These are phyloP conservation scores for Leptocoma aspasia DNA, from an alignment of 2,113 vertebrate genomes.

Conservation along the genomic window DNA sequence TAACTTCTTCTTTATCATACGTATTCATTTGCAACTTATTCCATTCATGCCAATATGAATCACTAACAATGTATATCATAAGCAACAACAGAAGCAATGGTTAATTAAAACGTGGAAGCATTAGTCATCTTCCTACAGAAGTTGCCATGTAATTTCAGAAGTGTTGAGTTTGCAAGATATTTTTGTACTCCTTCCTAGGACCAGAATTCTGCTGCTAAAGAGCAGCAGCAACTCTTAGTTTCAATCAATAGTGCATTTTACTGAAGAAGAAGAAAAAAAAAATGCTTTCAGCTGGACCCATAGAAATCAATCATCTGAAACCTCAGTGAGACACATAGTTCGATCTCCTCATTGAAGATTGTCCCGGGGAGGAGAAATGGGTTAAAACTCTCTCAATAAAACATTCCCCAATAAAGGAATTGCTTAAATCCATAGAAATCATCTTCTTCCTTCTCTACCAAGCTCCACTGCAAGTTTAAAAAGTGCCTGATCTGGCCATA, in stretches of 20 bases:
- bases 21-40: neutral
- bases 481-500: neutral
- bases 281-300: neutral
- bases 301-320: neutral
- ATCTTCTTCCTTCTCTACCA: neutral
- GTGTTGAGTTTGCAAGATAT: neutral
- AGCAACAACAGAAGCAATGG: neutral
- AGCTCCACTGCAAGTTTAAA: neutral
- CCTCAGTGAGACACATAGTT: neutral
- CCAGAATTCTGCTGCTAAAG: neutral
- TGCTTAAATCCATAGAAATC: neutral
- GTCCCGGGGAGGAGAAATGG: accelerated
- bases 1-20: neutral
- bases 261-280: neutral
- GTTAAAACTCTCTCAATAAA: neutral
- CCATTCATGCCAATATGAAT: neutral
- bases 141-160: neutral
- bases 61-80: neutral
- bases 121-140: neutral
- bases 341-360: neutral
- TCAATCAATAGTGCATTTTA: neutral
- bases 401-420: neutral
- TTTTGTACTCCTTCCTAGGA: neutral
- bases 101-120: neutral
- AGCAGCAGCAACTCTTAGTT: neutral